A percentile compares a stretch with the other conserved stretches of the same genome.
These are phyloP conservation scores for Pachyramphus minor DNA, from an alignment of 2,113 vertebrate species.

Conservation along the genomic window DNA sequence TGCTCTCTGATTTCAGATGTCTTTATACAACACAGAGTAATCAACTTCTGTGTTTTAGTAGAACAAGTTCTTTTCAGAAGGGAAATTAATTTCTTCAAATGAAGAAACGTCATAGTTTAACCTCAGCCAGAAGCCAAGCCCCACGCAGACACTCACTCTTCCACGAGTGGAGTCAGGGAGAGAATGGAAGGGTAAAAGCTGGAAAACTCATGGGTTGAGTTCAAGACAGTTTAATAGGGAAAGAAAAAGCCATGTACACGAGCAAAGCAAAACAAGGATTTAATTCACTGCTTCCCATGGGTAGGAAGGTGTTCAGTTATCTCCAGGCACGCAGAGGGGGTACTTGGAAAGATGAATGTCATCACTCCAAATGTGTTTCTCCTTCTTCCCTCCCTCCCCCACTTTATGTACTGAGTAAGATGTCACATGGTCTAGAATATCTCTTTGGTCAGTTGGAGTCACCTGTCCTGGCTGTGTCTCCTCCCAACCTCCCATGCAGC, in stretches of 20 bases:
- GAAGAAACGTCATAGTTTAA: accelerated
- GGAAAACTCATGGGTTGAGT: neutral
- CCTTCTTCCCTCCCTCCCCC: neutral
- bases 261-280: neutral
- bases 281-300: neutral
- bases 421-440: neutral
- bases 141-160: accelerated
- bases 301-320: neutral
- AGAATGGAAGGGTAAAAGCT: neutral
- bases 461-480: neutral
- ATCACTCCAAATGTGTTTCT: neutral
- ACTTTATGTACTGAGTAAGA: neutral
- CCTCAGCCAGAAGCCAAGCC: neutral
- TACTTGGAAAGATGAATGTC: neutral
- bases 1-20: neutral
- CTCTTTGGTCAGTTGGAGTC: neutral
- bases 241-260: neutral
- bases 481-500: neutral
- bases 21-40: neutral
- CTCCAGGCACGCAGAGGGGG: neutral
- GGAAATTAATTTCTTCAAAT: neutral
- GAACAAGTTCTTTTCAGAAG: neutral
- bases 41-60: accelerated
- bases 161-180: accelerated
- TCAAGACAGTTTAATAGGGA: neutral